Percentiles rank a stretch among this genome's conserved stretches.
Conservation (phyloP, 2,797 vertebrate species). For the Sparus aurata region DNA sequence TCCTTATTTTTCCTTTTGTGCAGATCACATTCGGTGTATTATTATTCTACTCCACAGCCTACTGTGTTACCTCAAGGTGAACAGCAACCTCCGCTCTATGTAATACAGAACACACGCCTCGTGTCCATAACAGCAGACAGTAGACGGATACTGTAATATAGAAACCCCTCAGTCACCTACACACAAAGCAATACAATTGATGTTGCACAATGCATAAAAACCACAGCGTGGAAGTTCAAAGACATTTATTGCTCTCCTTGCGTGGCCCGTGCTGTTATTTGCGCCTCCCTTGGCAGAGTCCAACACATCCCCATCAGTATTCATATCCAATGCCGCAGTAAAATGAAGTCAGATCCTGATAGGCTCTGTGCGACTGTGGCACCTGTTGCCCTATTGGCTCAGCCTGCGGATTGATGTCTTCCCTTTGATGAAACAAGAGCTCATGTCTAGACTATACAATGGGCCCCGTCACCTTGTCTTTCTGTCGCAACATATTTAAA, state of each 20-base stretch:
- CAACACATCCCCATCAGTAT: constrained; percentile 63
- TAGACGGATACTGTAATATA: constrained; percentile 18
- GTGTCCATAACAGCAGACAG: constrained; percentile 41
- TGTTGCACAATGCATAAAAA: constrained; percentile 35
- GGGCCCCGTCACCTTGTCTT: constrained; percentile 60
- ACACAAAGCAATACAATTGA: constrained; percentile 30
- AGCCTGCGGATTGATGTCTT: constrained; percentile 69
- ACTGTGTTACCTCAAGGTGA: constrained; percentile 64
- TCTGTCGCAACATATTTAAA: constrained; percentile 54
- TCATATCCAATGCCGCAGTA: constrained; percentile 48
- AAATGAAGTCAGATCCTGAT: constrained; percentile 71
- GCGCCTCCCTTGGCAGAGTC: constrained; percentile 40
- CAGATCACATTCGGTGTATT: constrained; percentile 50
- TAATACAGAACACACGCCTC: constrained; percentile 44
- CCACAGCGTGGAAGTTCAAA: constrained; percentile 26
- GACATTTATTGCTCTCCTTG: constrained; percentile 28
- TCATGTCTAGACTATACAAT: constrained; percentile 69
- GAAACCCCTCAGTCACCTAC: constrained; percentile 15
- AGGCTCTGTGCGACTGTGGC: constrained; percentile 58
- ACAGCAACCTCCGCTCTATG: constrained; percentile 15
- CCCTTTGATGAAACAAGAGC: constrained; percentile 70
- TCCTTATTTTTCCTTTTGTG: constrained; percentile 25
- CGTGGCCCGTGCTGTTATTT: constrained; percentile 30
- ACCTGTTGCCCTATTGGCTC: constrained; percentile 72
- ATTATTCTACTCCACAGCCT: constrained; percentile 51